These are phyloP conservation scores for Ligdia adustata DNA, from an alignment of 2,888 invertebrate species.

Conservation along the genomic window DNA sequence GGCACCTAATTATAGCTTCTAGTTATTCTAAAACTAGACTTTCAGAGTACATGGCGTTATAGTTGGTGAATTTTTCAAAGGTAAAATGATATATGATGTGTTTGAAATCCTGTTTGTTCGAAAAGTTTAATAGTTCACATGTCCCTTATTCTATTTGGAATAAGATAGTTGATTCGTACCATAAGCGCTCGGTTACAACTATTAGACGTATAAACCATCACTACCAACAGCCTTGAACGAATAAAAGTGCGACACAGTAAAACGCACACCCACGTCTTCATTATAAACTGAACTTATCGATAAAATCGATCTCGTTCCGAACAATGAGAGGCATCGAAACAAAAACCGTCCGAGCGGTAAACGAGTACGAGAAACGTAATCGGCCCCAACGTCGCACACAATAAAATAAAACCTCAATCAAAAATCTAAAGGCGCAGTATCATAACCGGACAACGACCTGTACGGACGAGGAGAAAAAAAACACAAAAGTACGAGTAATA, in stretches of 20 bases:
- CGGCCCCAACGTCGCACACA: constrained; percentile 73
- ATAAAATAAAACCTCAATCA: constrained; percentile 82
- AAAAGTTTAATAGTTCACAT: no score
- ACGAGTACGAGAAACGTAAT: constrained; percentile 79
- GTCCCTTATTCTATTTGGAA: no score
- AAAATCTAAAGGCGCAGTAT: constrained; percentile 79
- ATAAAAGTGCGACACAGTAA: constrained; percentile 50
- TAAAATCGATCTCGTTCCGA: constrained; percentile 80
- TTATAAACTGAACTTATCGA: constrained; percentile 73
- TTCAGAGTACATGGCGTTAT: no score
- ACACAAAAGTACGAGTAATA: constrained; percentile 79
- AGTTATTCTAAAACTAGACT: no score
- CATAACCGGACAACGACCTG: constrained; percentile 81
- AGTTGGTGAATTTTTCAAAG: no score
- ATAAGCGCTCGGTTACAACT: no score
- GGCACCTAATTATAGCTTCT: no score
- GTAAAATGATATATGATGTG: no score
- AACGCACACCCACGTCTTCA: constrained; percentile 76
- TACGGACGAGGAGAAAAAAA: constrained; percentile 70
- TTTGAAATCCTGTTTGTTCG: no score
- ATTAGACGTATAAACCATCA: no score
- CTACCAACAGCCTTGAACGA: constrained; percentile 38
- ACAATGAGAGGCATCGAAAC: constrained; percentile 80
- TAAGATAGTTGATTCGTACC: no score
- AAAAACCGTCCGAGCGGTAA: constrained; percentile 75